Evolutionary conservation across 2,797 vertebrate genomes (phyloP), one percentile per base, ranked within the genome.

Genomic region (Nannoperca obscura): DNA sequence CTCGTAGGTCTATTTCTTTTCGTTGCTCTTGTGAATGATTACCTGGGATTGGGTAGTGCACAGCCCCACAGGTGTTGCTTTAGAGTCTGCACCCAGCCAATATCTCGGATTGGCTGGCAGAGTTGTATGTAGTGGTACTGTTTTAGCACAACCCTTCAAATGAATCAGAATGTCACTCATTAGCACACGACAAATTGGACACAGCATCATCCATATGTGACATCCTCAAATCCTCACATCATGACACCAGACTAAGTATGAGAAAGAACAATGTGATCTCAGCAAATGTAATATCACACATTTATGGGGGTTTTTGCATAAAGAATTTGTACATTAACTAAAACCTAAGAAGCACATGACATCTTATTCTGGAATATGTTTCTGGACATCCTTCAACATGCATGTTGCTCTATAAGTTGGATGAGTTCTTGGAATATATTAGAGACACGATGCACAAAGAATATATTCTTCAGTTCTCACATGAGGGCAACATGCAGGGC

Each of bases 91-190:
- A 96, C 95, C 95, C 95, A 96, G 90, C 95, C 95, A 93, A 95
- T 95, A 89, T 96, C 95, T 91, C 95, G 93, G 93, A 96, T 95
- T 94, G 95, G 95, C 94, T 96, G 95, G 93, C 93, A 95, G 93
- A 96, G 95, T 91, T 96, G 95, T 94, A 96, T 94, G 95, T 96
- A 95, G 95, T 96, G 95, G 94, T 95, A 94, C 94, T 95, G 95
- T 95, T 96, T 96, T 94, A 96, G 94, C 93, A 94, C 94, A 91
- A 95, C 92, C 95, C 95, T 96, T 96, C 87, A 94, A 95, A 95
- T 90, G 93, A 95, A 96, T 92, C 92, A 95, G 90, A 95, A 95
- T 87, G 94, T 93, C 91, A 94, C 90, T 93, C 85, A 88, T 96
- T 96, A 96, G 94, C 93, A 91, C 85, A 90, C 57, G 74, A 83